phyloP scores from a whole-genome alignment of 2,888 invertebrate species.

The Tridacna crocea region DNA sequence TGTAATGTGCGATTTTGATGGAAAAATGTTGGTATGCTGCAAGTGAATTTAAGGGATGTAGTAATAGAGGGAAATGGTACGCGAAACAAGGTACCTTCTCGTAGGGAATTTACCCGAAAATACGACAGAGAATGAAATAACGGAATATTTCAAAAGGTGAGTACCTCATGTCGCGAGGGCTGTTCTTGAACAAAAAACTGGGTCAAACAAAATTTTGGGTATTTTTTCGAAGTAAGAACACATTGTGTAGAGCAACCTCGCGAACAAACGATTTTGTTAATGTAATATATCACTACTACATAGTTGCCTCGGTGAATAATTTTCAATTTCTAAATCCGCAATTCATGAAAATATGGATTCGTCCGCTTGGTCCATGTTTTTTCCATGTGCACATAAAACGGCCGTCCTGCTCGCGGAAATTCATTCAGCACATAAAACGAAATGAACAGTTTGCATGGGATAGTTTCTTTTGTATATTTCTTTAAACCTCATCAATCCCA shows the following conservation, averaged over 20 bases:
- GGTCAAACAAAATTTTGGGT: constrained; percentile 13
- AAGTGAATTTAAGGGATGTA: constrained; percentile 68
- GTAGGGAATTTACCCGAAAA: constrained; percentile 99
- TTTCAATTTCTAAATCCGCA: too few species aligned
- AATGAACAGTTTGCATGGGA: too few species aligned
- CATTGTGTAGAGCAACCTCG: too few species aligned
- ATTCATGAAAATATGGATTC: too few species aligned
- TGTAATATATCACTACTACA: background rate
- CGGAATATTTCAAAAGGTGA: constrained; percentile 99
- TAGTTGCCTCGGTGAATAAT: background rate
- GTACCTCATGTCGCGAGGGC: constrained; percentile 47
- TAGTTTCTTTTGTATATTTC: too few species aligned
- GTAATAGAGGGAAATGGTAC: constrained; percentile 91
- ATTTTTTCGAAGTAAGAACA: too few species aligned
- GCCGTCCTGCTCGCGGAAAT: too few species aligned
- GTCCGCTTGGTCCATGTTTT: too few species aligned
- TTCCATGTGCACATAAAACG: too few species aligned
- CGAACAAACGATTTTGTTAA: too few species aligned
- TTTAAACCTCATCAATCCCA: too few species aligned
- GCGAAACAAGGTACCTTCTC: constrained; percentile 99
- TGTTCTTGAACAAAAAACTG: constrained; percentile 14
- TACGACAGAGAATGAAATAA: constrained; percentile 98
- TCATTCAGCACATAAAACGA: too few species aligned
- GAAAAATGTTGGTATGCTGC: constrained; percentile 66
- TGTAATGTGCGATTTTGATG: constrained; percentile 64